phyloP scores from a whole-genome alignment of 2,888 invertebrate genomes.

The Scaptomyza polygonia region DNA sequence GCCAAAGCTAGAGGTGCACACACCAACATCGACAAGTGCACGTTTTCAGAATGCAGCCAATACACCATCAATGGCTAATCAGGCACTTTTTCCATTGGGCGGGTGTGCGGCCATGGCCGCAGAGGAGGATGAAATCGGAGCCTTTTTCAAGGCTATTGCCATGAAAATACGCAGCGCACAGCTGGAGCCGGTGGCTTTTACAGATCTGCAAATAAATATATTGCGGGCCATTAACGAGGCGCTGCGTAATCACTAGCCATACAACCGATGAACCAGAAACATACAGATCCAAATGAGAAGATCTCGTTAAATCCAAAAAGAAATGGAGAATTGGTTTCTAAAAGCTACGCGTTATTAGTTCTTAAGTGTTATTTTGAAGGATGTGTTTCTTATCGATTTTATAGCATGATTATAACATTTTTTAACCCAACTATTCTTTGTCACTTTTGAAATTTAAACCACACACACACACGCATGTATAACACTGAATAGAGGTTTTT shows the following conservation, averaged over 20 bases:
- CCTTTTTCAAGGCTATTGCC: slow-evolving; percentile 82
- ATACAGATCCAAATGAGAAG: not conserved
- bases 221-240: slow-evolving; percentile 81
- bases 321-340: slow-evolving; percentile 37
- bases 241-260: slow-evolving; percentile 72
- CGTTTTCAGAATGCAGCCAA: slow-evolving; percentile 39
- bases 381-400: slow-evolving; percentile 27
- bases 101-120: slow-evolving; percentile 26
- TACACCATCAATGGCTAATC: slow-evolving; percentile 53
- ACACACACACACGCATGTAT: slow-evolving; percentile 17
- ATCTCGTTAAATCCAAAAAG: slow-evolving; percentile 21
- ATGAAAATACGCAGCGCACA: slow-evolving; percentile 83
- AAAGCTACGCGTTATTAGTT: slow-evolving; percentile 48
- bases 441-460: slow-evolving; percentile 28
- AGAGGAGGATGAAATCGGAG: slow-evolving; percentile 82
- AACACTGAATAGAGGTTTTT: slow-evolving; percentile 8
- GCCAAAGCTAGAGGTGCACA: slow-evolving; percentile 49
- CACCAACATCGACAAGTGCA: slow-evolving; percentile 41
- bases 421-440: slow-evolving; percentile 37
- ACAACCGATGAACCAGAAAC: slow-evolving; percentile 4
- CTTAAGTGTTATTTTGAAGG: slow-evolving; percentile 64
- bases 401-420: slow-evolving; percentile 11
- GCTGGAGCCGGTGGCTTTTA: slow-evolving; percentile 80
- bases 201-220: slow-evolving; percentile 82
- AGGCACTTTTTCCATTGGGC: slow-evolving; percentile 42